These are phyloP conservation scores for Actias luna DNA, from an alignment of 2,888 invertebrate species.

Conservation along the genomic window DNA sequence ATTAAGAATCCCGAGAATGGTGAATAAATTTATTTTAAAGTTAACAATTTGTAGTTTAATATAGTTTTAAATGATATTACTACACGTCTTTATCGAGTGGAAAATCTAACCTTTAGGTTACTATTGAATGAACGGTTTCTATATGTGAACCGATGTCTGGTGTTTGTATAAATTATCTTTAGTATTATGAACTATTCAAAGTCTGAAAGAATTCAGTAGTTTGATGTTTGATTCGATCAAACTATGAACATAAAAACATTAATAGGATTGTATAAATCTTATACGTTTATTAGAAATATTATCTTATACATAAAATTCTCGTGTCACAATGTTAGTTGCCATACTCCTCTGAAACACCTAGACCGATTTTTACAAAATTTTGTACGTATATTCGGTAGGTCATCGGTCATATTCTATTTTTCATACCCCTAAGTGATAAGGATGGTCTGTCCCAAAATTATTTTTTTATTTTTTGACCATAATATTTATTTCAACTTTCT, in stretches of 20 bases:
- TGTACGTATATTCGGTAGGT: no score
- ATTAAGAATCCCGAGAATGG: no score
- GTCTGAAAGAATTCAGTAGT: not conserved
- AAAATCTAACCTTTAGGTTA: not conserved
- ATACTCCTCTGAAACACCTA: no score
- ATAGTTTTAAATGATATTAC: not conserved
- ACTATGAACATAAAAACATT: not conserved
- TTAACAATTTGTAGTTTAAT: not conserved
- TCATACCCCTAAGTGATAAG: no score
- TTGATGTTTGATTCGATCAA: not conserved
- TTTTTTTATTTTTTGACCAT: no score
- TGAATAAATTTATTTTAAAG: no score
- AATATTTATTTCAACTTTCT: no score
- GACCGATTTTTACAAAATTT: no score
- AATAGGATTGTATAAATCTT: not conserved
- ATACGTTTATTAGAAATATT: not conserved
- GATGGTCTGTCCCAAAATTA: no score
- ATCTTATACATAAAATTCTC: no score
- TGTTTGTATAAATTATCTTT: not conserved
- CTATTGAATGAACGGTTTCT: not conserved
- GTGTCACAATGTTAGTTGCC: no score
- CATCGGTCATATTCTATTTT: no score
- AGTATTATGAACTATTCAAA: not conserved
- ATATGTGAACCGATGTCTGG: not conserved
- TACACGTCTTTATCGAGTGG: not conserved